Evolutionary conservation across 2,113 vertebrate species (phyloP).

Genomic region (Nycticorax nycticorax): DNA sequence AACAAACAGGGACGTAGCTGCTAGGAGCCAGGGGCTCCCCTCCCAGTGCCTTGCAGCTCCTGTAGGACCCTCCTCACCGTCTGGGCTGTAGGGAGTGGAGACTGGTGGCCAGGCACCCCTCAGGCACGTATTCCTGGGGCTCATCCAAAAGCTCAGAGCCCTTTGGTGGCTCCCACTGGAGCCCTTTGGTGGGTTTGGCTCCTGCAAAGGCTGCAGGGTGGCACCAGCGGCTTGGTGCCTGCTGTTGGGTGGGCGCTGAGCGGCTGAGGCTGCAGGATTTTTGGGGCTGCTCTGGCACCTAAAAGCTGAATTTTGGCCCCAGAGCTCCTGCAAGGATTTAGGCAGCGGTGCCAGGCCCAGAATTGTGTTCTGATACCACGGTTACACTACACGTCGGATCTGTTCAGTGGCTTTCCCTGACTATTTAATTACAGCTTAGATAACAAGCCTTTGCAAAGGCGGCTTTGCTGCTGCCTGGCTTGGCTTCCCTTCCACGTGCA

Average conservation of each 20-base stretch:
- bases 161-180: not conserved
- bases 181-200: not conserved
- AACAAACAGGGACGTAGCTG: not conserved
- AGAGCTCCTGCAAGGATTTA: not conserved
- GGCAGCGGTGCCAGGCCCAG: rapidly evolving
- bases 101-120: not conserved
- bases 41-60: not conserved
- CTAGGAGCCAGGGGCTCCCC: not conserved
- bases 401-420: not conserved
- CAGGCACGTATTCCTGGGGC: not conserved
- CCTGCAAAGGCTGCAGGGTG: rapidly evolving
- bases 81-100: not conserved
- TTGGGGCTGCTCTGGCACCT: not conserved
- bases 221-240: not conserved
- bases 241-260: not conserved
- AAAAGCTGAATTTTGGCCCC: not conserved
- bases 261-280: not conserved
- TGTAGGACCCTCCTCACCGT: not conserved
- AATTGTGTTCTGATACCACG: not conserved
- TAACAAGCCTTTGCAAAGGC: not conserved
- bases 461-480: not conserved
- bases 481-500: not conserved
- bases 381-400: not conserved
- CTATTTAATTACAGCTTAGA: not conserved
- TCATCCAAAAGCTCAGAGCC: not conserved